Evolutionary conservation across 2,888 invertebrate species (phyloP).

Genomic region (Bombylius discolor): DNA sequence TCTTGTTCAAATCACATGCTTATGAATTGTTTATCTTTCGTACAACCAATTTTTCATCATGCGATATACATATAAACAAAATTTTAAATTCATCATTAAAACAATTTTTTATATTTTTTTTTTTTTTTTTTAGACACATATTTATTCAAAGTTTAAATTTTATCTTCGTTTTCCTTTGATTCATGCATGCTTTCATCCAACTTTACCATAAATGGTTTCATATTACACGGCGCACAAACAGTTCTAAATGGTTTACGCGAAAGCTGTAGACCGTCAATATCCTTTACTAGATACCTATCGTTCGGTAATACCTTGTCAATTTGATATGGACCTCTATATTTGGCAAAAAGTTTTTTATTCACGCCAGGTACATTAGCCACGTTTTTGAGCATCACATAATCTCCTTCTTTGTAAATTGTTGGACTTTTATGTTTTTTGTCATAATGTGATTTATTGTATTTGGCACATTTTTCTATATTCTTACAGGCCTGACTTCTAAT

Average conservation of each 20-base stretch:
- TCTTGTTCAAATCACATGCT: no score
- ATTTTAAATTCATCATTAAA: no score
- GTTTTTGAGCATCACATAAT: constrained; percentile 18
- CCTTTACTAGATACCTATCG: constrained; percentile 17
- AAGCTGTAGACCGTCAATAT: constrained; percentile 13
- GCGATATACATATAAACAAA: no score
- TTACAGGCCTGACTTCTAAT: constrained; percentile 11
- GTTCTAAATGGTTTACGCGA: background rate
- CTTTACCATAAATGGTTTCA: background rate
- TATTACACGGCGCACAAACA: background rate
- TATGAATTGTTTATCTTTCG: no score
- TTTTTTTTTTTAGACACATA: no score
- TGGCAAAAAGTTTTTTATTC: constrained; percentile 18
- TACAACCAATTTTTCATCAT: no score
- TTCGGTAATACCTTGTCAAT: constrained; percentile 15
- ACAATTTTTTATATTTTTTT: no score
- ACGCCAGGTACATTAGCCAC: constrained; percentile 13
- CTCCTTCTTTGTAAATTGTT: constrained; percentile 9
- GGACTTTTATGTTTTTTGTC: background rate
- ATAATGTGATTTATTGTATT: constrained; percentile 2
- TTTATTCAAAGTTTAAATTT: no score
- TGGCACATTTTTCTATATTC: constrained; percentile 15
- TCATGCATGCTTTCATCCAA: no score
- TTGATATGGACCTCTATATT: constrained; percentile 18
- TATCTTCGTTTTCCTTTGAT: no score